Conservation (phyloP, 2,113 vertebrate genomes). For the Leuciscus idus region DNA sequence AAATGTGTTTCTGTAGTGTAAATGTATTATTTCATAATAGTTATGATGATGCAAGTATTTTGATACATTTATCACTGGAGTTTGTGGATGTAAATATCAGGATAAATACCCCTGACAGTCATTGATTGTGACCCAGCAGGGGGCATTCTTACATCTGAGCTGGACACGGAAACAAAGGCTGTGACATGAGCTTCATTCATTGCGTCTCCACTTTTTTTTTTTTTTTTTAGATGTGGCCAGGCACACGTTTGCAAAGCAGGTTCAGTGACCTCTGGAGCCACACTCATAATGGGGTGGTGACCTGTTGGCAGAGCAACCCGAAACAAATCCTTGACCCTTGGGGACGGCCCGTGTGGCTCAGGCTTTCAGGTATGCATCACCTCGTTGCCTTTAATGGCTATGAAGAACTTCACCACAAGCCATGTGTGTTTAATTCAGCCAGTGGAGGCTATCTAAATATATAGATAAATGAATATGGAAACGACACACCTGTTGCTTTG, state of each 20-base stretch:
- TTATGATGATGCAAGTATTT: neutral
- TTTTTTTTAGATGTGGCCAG: slow-evolving; percentile 23
- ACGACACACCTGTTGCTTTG: slow-evolving; percentile 23
- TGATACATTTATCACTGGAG: neutral
- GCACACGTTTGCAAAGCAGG: slow-evolving; percentile 27
- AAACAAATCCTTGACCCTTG: slow-evolving; percentile 51
- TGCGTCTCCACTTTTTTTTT: slow-evolving; percentile 14
- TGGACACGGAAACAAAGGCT: slow-evolving; percentile 23
- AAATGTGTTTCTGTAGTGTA: neutral
- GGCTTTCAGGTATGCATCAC: slow-evolving; percentile 50
- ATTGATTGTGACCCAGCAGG: slow-evolving; percentile 45
- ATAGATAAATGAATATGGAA: neutral
- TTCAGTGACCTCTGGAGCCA: slow-evolving; percentile 35
- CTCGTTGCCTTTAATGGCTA: slow-evolving; percentile 33
- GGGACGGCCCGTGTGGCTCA: slow-evolving; percentile 41
- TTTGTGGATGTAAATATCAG: neutral
- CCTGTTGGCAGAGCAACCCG: slow-evolving; percentile 41
- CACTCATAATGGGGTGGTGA: slow-evolving; percentile 30
- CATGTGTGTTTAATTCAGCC: slow-evolving; percentile 27
- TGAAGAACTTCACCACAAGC: slow-evolving; percentile 5
- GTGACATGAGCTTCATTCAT: slow-evolving; percentile 46
- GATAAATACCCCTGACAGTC: slow-evolving; percentile 26
- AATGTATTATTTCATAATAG: neutral
- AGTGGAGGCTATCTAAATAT: neutral
- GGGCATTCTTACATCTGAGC: slow-evolving; percentile 49